Evolutionary conservation across 2,113 vertebrate genomes (phyloP).

Genomic region (Coryphaenoides rupestris): DNA sequence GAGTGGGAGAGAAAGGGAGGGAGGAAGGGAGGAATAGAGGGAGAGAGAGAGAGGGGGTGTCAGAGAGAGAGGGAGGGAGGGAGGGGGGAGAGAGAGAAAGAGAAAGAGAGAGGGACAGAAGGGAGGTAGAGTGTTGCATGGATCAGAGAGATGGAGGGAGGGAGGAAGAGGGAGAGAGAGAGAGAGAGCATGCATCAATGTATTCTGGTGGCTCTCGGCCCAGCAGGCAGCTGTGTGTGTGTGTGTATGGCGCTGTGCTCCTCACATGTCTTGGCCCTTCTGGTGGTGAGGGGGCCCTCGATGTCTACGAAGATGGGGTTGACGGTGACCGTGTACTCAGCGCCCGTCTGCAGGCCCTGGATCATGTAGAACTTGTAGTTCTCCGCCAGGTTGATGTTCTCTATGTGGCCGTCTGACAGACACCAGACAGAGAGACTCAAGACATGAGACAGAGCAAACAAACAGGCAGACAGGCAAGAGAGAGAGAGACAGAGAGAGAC

Average conservation of each 20-base stretch:
- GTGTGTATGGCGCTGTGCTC: constrained; percentile 3
- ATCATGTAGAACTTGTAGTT: constrained; percentile 83
- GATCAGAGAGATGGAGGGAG: neutral
- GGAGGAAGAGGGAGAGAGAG: too few relatives aligned
- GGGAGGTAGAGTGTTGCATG: too few relatives aligned
- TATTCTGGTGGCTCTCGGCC: too few relatives aligned
- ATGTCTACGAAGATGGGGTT: constrained; percentile 84
- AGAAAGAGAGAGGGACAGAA: too few relatives aligned
- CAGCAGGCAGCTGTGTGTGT: too few relatives aligned
- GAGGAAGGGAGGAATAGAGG: too few relatives aligned
- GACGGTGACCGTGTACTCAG: constrained; percentile 78
- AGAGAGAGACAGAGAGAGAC: too few relatives aligned
- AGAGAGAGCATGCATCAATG: too few relatives aligned
- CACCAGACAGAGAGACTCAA: constrained; percentile 5
- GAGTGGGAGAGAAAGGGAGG: too few relatives aligned
- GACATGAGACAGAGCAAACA: neutral
- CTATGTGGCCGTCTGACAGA: constrained; percentile 76
- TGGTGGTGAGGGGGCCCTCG: constrained; percentile 75
- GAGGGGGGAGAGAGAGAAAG: neutral
- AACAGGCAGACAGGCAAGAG: too few relatives aligned
- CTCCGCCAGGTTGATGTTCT: constrained; percentile 80
- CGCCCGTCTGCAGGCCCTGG: constrained; percentile 76
- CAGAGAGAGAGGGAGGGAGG: too few relatives aligned
- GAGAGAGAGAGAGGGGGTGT: too few relatives aligned
- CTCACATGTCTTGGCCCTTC: constrained; percentile 75